phyloP scores from a whole-genome alignment of 2,797 vertebrate genomes.

The Esox masquinongy region DNA sequence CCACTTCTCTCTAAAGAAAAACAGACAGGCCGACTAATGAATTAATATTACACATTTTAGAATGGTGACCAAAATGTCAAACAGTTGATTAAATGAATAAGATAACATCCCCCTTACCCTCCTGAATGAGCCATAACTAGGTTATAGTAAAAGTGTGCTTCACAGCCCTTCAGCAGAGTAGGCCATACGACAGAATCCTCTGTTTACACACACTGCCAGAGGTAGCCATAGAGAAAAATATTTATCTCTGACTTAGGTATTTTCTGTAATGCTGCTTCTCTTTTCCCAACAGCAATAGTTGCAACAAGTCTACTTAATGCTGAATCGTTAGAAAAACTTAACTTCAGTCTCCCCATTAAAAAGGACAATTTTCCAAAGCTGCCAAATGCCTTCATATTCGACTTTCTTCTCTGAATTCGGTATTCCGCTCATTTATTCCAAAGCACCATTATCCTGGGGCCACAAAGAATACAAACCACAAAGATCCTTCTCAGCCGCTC shows the following conservation, averaged over 20 bases:
- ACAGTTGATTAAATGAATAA: neutral
- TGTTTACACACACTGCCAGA: slow-evolving; percentile 11
- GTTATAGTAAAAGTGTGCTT: slow-evolving; percentile 4
- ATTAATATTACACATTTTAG: neutral
- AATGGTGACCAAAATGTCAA: slow-evolving; percentile 22
- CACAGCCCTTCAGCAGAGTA: neutral
- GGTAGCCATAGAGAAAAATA: slow-evolving; percentile 14
- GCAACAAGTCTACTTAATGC: slow-evolving; percentile 33
- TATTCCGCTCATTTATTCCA: slow-evolving; percentile 51
- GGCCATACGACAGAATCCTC: slow-evolving; percentile 19
- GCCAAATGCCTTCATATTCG: slow-evolving; percentile 41
- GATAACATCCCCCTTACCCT: neutral
- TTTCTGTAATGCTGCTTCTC: slow-evolving; percentile 7
- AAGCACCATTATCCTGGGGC: slow-evolving; percentile 38
- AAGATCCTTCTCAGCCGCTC: slow-evolving; percentile 54
- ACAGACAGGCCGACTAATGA: too few species aligned
- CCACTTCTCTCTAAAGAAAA: too few species aligned
- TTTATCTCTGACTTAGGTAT: slow-evolving; percentile 36
- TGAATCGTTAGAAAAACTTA: slow-evolving; percentile 35
- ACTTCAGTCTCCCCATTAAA: slow-evolving; percentile 51
- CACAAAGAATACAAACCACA: slow-evolving; percentile 53
- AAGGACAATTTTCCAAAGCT: slow-evolving; percentile 42
- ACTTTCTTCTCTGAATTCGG: slow-evolving; percentile 35
- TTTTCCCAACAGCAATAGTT: slow-evolving; percentile 6
- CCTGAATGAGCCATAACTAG: slow-evolving; percentile 9